Evolutionary conservation across 2,797 vertebrate genomes (phyloP), one percentile per base, ranked within the genome.

Genomic region (Chloroceryle amazona): DNA sequence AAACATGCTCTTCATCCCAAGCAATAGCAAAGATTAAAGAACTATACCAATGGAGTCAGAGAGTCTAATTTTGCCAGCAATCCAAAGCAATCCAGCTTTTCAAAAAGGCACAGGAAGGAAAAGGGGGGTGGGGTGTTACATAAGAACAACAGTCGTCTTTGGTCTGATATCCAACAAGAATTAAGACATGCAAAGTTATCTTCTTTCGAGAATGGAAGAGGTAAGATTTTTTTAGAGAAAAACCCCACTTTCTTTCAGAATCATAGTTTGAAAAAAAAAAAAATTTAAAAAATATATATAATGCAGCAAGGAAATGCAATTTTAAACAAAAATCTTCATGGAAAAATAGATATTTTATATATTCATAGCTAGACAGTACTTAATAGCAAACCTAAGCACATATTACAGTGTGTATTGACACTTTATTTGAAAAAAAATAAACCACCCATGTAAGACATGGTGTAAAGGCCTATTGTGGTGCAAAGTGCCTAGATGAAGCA

Each of bases 401-500:
- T 46, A 5, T 84, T 72, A 51, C 51, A 73, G 76, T 86, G 86
- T 82, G 80, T 57, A 91, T 54, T 62, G 73, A 95, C 84, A 90
- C 51, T 66, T 91, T 82, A 54, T 89, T 73, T 28, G 80, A 79
- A 88, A 91, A 90, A 94, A 44, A 4, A 54, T 14, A 83, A 66
- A 63, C 60, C 14, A 1, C 1, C 41, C 91, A 86, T 41, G 85
- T 72, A 52, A 94, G 62, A 71, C 82, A 75, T 70, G 62, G 85
- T 41, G 10, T 46, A 46, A 47, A 97, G 93, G 85, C 90, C 39
- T 81, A 13, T 20, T 80, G 49, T 75, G 85, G 94, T 96, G 42
- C 93, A 95, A 94, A 96, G 96, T 95, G 89, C 80, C 79, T 75
- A 75, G 39, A 66, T 31, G 55, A 91, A 96, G 96, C 25, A 51